phyloP scores from a whole-genome alignment of 2,797 vertebrate species.

The Takifugu rubripes region DNA sequence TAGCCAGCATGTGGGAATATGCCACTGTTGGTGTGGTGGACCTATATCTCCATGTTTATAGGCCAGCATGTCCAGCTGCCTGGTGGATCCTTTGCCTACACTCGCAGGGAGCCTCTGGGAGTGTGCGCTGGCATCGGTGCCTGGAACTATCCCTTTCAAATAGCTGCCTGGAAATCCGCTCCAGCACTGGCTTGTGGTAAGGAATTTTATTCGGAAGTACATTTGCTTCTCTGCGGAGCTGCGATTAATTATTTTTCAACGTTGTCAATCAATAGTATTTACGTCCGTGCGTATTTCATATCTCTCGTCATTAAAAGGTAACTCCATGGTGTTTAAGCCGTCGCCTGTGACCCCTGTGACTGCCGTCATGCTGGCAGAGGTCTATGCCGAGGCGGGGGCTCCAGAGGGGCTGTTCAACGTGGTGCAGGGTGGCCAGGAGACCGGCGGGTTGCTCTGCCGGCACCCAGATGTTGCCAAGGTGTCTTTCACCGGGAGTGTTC shows the following conservation, averaged over 20 bases:
- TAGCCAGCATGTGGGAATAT: no score
- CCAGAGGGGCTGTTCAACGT: constrained; percentile 91
- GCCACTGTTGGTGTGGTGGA: not conserved
- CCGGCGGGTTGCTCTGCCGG: constrained; percentile 87
- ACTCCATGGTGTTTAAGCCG: constrained; percentile 95
- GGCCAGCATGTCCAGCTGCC: constrained; percentile 92
- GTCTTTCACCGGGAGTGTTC: constrained; percentile 95
- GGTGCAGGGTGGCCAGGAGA: constrained; percentile 88
- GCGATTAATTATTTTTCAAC: no score
- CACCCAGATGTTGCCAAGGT: constrained; percentile 89
- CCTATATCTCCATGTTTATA: constrained; percentile 44
- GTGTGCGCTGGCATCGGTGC: constrained; percentile 95
- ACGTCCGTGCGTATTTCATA: not conserved
- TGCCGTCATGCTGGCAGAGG: constrained; percentile 85
- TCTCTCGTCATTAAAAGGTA: constrained; percentile 72
- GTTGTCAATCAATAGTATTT: not conserved
- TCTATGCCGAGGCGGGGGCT: constrained; percentile 83
- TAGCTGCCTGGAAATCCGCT: constrained; percentile 91
- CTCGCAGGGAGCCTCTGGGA: constrained; percentile 90
- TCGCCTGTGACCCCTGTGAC: constrained; percentile 92
- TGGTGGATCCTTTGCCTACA: constrained; percentile 91
- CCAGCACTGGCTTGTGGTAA: constrained; percentile 93
- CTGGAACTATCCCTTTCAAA: constrained; percentile 98
- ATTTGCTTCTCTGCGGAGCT: not conserved
- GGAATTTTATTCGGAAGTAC: not conserved